Conservation (phyloP, 2,888 invertebrate genomes). For the Caenorhabditis sp. region DNA sequence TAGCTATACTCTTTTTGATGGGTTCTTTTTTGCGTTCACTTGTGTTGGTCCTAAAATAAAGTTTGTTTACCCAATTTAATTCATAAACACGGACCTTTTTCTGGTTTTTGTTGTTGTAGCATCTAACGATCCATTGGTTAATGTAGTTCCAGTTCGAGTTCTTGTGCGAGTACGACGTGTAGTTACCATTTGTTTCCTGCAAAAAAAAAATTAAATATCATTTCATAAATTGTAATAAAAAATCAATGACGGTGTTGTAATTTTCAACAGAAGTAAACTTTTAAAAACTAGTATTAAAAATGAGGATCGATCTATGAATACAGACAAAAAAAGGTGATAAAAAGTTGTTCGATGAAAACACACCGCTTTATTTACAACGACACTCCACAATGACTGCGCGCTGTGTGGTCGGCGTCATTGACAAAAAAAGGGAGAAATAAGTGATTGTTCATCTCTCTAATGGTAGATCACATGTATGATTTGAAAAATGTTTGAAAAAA, state of each 20-base stretch:
- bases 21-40: neutral
- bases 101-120: neutral
- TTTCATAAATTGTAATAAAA: neutral
- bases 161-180: neutral
- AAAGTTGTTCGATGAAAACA: neutral
- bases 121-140: conserved; percentile 3
- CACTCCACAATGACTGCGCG: neutral
- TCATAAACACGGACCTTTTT: neutral
- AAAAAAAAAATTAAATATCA: neutral
- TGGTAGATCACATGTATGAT: neutral
- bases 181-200: neutral
- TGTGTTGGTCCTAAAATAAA: neutral
- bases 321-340: neutral
- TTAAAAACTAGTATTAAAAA: neutral
- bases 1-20: neutral
- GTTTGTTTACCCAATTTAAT: neutral
- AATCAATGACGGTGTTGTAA: no score
- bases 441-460: neutral
- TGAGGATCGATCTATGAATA: neutral
- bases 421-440: neutral
- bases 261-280: neutral
- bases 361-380: neutral
- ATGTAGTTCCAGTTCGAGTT: conserved; percentile 2
- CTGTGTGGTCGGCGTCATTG: neutral
- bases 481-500: no score